Base-by-base conservation (phyloP, 2,888 invertebrate genomes). In the Neoitamus cyanurus region DNA sequence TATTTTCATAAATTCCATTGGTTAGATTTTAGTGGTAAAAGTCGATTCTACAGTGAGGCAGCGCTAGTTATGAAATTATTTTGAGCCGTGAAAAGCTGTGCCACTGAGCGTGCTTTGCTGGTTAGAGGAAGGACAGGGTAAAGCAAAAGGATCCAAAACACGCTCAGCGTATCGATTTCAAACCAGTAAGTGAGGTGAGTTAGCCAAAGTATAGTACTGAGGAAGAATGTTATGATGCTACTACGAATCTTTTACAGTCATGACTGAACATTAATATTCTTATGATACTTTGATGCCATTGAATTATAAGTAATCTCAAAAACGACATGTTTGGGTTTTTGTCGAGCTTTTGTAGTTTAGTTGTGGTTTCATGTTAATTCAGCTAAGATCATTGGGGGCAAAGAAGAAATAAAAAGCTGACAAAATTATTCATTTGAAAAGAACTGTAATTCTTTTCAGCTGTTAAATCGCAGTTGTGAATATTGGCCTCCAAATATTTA, bases 241-340 rank as follows among this genome's bases (percentile, higher is more conserved):
- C 77, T 30, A 77, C 42, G 46, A 42, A 46, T 37, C 37, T 77
- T 46, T 28, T 46, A 46, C n/a, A 77, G 46, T 46, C 48, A 77
- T 31, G 80, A 68, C 80, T 80, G 68, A 80, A 80, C 80, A 80
- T 80, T 80, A 80, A 80, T 80, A 80, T 80, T 80, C 80, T 80
- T 80, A 80, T 80, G 77, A 58, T 68, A 68, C 11, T 34, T 80
- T 80, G 80, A 68, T 80, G 80, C 36, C 36, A 31, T 80, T 80
- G 80, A 42, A 36, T 73, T 73, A 73, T 58, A 58, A n/a, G 42
- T 20, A 58, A 58, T 58, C 25, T 58, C 58, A 25, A 58, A 58
- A 58, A 58, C 58, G 15, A 58, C 58, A 58, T 58, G 11, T 58
- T 58, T 58, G 20, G 20, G 20, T 58, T 15, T 25, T 58, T 58